Conservation (phyloP, 2,888 invertebrate genomes). For the Rotaria socialis region DNA sequence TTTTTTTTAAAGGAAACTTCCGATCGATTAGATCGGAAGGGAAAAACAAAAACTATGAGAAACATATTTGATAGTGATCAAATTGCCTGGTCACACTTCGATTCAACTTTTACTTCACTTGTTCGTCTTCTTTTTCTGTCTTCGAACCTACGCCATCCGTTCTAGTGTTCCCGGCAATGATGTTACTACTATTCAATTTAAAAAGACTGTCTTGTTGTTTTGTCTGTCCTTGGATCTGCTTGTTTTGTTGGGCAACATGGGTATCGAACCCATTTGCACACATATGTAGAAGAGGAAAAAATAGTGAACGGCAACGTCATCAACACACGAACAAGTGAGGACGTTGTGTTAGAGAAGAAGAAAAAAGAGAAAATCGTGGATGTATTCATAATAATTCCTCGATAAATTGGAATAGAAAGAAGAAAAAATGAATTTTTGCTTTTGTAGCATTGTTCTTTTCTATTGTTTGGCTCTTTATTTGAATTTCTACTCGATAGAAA, state of each 20-base stretch:
- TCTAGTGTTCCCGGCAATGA: not conserved
- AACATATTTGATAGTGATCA: not conserved
- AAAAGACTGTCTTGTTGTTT: not conserved
- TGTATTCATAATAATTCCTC: not conserved
- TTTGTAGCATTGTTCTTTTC: not conserved
- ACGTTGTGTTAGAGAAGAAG: not conserved
- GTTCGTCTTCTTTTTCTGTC: not conserved
- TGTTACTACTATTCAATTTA: not conserved
- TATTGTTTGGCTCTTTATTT: not conserved
- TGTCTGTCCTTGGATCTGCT: not conserved
- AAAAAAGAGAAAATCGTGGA: not conserved
- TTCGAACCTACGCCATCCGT: not conserved
- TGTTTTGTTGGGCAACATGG: not conserved
- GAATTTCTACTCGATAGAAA: not conserved
- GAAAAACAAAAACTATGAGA: not conserved
- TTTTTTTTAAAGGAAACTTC: not conserved
- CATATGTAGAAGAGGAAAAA: not conserved
- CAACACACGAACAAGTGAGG: not conserved
- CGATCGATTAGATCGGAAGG: not conserved
- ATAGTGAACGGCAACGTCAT: constrained; percentile 2
- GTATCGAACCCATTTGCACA: not conserved
- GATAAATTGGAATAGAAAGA: not conserved
- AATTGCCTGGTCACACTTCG: not conserved
- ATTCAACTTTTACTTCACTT: not conserved
- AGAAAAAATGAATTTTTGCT: not conserved